Evolutionary conservation across 2,113 vertebrate genomes (phyloP).

Genomic region (Petaurus breviceps): DNA sequence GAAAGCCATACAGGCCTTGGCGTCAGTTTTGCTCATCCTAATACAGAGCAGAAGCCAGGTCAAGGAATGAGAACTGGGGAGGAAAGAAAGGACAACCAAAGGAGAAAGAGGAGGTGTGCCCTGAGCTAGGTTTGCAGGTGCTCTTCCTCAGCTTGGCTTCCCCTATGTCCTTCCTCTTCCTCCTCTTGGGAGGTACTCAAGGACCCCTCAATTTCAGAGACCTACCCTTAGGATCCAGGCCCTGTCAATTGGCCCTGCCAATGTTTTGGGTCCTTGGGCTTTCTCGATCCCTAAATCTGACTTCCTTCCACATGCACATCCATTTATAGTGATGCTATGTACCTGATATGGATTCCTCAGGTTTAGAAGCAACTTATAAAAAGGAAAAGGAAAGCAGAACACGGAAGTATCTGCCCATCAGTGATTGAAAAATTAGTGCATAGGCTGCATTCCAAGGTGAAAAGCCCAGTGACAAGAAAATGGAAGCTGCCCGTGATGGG

Average conservation of each 20-base stretch:
- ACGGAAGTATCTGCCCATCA: neutral
- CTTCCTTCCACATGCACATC: neutral
- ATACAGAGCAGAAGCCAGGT: neutral
- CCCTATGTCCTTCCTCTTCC: neutral
- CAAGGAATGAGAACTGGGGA: neutral
- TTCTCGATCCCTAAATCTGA: neutral
- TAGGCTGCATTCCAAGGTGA: neutral
- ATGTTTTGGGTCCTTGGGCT: neutral
- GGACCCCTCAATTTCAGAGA: neutral
- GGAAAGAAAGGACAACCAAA: neutral
- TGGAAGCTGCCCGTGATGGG: neutral
- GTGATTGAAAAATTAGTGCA: neutral
- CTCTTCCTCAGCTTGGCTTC: neutral
- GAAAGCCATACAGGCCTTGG: neutral
- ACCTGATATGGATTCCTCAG: neutral
- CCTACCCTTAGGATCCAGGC: neutral
- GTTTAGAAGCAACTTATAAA: neutral
- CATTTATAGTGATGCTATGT: neutral
- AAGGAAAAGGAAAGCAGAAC: neutral
- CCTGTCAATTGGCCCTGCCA: neutral
- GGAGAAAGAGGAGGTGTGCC: neutral
- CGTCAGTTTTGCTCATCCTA: neutral
- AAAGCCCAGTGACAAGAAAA: neutral
- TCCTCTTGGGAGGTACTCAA: neutral
- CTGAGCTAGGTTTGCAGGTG: neutral